phyloP scores from a whole-genome alignment of 2,888 invertebrate species.

The Drosophila fulvimacula region DNA sequence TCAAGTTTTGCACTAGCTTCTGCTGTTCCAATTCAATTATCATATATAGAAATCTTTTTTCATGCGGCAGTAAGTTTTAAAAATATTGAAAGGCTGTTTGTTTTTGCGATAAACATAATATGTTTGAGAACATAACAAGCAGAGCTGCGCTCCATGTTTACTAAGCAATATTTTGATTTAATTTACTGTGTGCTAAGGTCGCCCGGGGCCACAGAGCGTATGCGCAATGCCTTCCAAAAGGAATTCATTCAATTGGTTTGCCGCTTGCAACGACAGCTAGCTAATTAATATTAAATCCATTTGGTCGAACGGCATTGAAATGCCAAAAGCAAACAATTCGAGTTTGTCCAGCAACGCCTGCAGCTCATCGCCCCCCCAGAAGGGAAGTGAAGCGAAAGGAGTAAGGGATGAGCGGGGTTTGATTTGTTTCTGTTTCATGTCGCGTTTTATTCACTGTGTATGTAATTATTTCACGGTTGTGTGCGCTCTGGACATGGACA shows the following conservation, averaged over 20 bases:
- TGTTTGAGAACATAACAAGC: constrained; percentile 18
- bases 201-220: constrained; percentile 23
- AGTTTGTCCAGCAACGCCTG: constrained; percentile 13
- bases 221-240: constrained; percentile 27
- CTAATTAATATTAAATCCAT: constrained; percentile 77
- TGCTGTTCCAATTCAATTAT: constrained; percentile 43
- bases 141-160: constrained; percentile 2
- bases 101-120: constrained; percentile 21
- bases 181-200: constrained; percentile 31
- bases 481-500: constrained; percentile 35
- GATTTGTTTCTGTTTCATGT: constrained; percentile 48
- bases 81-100: constrained; percentile 16
- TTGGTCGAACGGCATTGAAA: constrained; percentile 65
- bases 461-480: constrained; percentile 72
- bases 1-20: constrained; percentile 6
- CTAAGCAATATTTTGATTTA: constrained; percentile 47
- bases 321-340: constrained; percentile 60
- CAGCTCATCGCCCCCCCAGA: neutral
- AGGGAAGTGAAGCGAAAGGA: neutral
- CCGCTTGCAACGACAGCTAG: constrained; percentile 48
- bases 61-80: constrained; percentile 17
- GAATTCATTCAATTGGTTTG: constrained; percentile 23
- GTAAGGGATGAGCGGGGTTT: constrained; percentile 5
- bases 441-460: constrained; percentile 71
- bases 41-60: constrained; percentile 43